Evolutionary conservation across 2,113 vertebrate genomes (phyloP).

Genomic region (Tachuris rubrigastra): DNA sequence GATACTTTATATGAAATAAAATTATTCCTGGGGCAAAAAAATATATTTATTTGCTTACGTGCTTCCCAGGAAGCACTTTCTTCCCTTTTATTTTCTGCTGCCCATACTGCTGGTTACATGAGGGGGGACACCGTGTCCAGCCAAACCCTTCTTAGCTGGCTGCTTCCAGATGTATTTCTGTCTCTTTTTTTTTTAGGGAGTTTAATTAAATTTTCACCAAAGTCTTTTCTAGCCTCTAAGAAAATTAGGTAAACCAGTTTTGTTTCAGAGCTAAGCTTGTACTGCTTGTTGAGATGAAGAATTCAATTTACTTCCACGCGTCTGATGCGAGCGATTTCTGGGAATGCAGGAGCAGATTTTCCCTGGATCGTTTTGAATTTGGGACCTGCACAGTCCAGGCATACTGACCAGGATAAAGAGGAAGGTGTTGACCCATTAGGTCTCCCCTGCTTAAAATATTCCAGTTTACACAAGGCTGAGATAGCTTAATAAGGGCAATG

Average conservation of each 20-base stretch:
- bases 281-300: background rate
- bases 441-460: background rate
- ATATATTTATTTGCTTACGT: background rate
- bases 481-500: background rate
- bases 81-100: background rate
- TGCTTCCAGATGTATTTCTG: background rate
- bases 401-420: background rate
- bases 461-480: background rate
- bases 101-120: too few species aligned
- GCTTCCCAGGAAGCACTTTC: background rate
- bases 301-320: background rate
- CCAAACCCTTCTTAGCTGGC: background rate
- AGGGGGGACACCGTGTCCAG: background rate
- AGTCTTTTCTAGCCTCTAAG: background rate
- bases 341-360: background rate
- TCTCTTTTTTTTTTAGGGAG: background rate
- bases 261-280: background rate
- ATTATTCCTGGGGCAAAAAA: background rate
- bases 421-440: background rate
- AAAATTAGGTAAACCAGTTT: background rate
- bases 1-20: background rate
- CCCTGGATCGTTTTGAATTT: background rate
- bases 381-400: background rate
- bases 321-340: background rate
- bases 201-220: background rate